These are phyloP conservation scores for Leucozona laternaria DNA, from an alignment of 2,888 invertebrate species.

Conservation along the genomic window DNA sequence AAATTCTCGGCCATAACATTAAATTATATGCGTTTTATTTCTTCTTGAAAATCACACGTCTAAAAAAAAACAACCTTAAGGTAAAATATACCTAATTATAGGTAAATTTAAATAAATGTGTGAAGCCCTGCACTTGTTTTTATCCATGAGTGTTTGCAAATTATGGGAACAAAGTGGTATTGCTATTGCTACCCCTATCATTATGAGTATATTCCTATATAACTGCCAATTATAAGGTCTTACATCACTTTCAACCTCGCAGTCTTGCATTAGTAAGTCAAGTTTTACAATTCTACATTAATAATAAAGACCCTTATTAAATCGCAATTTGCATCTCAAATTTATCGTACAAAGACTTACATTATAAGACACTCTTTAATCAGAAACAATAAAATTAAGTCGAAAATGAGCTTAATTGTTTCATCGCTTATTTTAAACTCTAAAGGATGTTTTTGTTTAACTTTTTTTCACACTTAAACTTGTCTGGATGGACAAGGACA, in stretches of 20 bases:
- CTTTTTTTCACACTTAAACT: neutral
- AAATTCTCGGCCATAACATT: too few species aligned
- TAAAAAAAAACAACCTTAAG: too few species aligned
- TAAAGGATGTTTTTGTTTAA: neutral
- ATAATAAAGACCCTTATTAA: slow-evolving; percentile 8
- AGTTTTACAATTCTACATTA: neutral
- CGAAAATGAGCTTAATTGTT: neutral
- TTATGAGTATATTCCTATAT: neutral
- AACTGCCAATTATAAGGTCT: neutral
- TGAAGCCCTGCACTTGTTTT: neutral
- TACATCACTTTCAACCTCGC: neutral
- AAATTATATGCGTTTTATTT: too few species aligned
- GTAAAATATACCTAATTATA: neutral
- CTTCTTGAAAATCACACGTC: too few species aligned
- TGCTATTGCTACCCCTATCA: slow-evolving; percentile 2
- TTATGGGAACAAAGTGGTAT: neutral
- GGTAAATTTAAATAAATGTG: neutral
- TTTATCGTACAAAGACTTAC: too few species aligned
- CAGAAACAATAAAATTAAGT: neutral
- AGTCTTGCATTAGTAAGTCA: neutral
- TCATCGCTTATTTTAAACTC: neutral
- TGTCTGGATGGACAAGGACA: neutral
- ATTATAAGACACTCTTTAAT: too few species aligned
- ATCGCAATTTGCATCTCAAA: slow-evolving; percentile 40
- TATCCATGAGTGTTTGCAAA: neutral